Conservation (phyloP, 2,888 invertebrate species). For the Schizaphis graminum region DNA sequence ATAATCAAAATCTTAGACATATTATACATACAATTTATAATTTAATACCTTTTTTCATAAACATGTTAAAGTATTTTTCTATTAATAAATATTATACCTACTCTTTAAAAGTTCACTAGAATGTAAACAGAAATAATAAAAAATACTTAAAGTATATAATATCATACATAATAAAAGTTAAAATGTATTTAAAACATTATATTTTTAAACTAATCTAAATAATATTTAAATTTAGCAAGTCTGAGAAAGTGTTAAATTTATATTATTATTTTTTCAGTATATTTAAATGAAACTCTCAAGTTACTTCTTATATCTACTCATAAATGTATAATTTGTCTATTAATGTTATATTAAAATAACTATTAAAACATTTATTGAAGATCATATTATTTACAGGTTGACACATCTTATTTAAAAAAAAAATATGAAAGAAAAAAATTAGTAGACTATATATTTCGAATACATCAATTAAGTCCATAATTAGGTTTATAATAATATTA, state of each 20-base stretch:
- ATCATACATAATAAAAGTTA: background rate
- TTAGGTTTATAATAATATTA: background rate
- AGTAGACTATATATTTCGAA: background rate
- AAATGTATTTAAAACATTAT: background rate
- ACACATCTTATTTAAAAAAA: background rate
- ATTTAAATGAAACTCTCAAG: background rate
- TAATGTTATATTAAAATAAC: background rate
- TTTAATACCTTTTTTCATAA: background rate
- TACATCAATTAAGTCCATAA: background rate
- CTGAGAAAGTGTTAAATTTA: background rate
- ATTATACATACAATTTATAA: background rate
- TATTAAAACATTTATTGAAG: background rate
- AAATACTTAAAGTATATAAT: background rate
- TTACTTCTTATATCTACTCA: background rate
- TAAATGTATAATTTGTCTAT: background rate
- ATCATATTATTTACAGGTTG: background rate
- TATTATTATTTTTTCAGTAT: background rate
- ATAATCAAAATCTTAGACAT: background rate
- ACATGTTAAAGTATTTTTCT: too few species aligned
- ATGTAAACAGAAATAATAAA: background rate
- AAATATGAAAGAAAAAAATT: background rate
- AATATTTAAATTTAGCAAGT: background rate
- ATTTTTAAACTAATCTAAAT: background rate
- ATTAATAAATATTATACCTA: background rate
- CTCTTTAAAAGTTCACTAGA: background rate